Base-by-base conservation (phyloP, 1,140 invertebrate species). In the Drosophila lacteicornis region DNA sequence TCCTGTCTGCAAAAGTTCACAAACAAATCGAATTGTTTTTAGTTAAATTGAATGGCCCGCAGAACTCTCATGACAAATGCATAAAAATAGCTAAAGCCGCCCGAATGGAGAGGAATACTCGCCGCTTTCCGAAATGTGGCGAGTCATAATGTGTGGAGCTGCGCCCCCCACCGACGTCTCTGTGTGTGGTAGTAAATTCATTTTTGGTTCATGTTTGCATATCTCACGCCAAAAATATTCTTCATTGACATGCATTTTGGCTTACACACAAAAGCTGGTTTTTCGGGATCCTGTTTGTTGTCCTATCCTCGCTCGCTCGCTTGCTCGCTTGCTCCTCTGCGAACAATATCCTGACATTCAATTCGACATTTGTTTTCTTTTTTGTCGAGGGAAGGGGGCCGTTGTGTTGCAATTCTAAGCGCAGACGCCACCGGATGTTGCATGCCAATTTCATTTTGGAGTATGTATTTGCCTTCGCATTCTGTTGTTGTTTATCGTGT, bases 311-410 rank as follows among this genome's bases (percentile, higher is more conserved):
- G 5, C 42, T 46, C 12, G n/a, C 4, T 3, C 12, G 11, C 38
- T 33, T 15, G 9, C 36, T 17, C 6, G 7, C 33, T 2, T 11
- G 51, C 17, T 4, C 15, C 19, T 25, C 9, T 22, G 17, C 66
- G 82, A 87, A 88, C 77, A 88, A 85, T 90, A 85, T 82, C 81
- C 81, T 73, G 86, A 90, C 85, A 90, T 88, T 90, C 86, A 79
- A 90, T 82, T 88, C 85, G 86, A 85, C 85, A 88, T 90, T 88
- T 85, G 85, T 85, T 88, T 76, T 90, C 66, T 57, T 55, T 55
- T 33, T 40, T 42, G 15, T 4, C 13, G 15, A 4, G 36, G 33
- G n/a, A 19, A 36, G 33, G 4, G 4, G 33, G 19, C 17, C 51
- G 55, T 69, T 88, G 80, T 88, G 83, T 88, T 78, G 80, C 84